Evolutionary conservation across 2,797 vertebrate species (phyloP), one percentile per base, ranked within the genome.

Genomic region (Luscinia megarhynchos): DNA sequence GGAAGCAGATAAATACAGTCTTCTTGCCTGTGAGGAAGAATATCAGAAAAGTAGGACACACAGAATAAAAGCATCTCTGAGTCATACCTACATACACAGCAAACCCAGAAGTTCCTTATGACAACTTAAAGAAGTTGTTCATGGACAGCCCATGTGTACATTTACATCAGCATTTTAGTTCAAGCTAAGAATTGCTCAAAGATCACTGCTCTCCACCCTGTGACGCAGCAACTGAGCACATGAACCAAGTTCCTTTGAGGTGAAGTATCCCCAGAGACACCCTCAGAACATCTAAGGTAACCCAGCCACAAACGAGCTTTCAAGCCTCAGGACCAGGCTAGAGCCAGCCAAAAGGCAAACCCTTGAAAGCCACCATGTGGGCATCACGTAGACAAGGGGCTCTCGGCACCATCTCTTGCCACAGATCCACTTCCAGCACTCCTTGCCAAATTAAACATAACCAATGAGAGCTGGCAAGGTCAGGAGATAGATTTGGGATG

Each of bases 1-100:
- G 59, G 50, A 92, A 81, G 45, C 40, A 90, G 79, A 93, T 36
- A 82, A 78, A 86, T 45, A 57, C 43, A 76, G 10, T 27, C 53
- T 58, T 66, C 70, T 72, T 89, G 63, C 14, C 51, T 75, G 14
- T 36, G 68, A 92, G 45, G 19, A 78, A 64, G 34, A 89, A 32
- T 84, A 84, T 85, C 59, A 63, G 76, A 90, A 94, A 86, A 72
- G 81, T 93, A 95, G 87, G 81, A 87, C 87, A 91, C n/a, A 74
- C 12, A 58, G 76, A 94, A 85, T 67, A 90, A 91, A 96, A 89
- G 45, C 79, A 79, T 54, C 50, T 51, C 92, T 95, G 91, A 95
- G 81, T 97, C 95, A 96, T 80, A 92, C 55, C 64, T 87, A 48
- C 45, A 36, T 24, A 75, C 53, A 83, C 20, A 8, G 78, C 72